These are phyloP conservation scores for Rhynchomys soricoides DNA, from an alignment of 2,113 vertebrate species.

Conservation along the genomic window DNA sequence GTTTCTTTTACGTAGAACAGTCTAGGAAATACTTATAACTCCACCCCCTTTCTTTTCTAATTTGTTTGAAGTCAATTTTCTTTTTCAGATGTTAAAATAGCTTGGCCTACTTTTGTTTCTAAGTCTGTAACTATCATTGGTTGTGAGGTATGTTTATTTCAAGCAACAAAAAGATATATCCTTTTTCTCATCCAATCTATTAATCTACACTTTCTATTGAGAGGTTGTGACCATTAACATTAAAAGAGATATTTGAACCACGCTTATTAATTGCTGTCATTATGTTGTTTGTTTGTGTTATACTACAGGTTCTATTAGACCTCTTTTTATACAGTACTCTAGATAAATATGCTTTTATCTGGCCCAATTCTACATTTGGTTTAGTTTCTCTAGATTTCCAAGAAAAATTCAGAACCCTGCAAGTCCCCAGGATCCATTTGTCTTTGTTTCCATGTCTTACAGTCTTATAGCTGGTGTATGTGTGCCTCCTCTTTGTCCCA, in stretches of 20 bases:
- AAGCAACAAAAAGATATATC: neutral
- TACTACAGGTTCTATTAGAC: neutral
- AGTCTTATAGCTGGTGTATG: neutral
- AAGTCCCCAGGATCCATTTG: neutral
- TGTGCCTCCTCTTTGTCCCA: neutral
- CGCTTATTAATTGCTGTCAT: neutral
- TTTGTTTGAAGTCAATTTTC: neutral
- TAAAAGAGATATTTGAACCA: neutral
- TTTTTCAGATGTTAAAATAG: neutral
- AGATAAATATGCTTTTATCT: neutral
- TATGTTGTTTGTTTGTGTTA: neutral
- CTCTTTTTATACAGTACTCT: neutral
- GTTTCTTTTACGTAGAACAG: neutral
- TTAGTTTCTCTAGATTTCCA: neutral
- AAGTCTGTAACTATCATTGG: neutral
- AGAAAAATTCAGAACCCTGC: neutral
- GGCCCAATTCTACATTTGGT: neutral
- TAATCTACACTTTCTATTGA: neutral
- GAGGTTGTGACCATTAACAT: neutral
- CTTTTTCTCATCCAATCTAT: neutral
- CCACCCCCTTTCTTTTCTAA: neutral
- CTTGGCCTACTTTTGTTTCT: neutral
- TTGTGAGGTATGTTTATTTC: neutral
- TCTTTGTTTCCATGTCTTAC: neutral
- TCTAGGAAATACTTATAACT: neutral